A percentile compares a stretch with the other conserved stretches of the same genome.
Evolutionary conservation across 2,113 vertebrate species (phyloP).

Genomic region (Notarius lentiginosus): DNA sequence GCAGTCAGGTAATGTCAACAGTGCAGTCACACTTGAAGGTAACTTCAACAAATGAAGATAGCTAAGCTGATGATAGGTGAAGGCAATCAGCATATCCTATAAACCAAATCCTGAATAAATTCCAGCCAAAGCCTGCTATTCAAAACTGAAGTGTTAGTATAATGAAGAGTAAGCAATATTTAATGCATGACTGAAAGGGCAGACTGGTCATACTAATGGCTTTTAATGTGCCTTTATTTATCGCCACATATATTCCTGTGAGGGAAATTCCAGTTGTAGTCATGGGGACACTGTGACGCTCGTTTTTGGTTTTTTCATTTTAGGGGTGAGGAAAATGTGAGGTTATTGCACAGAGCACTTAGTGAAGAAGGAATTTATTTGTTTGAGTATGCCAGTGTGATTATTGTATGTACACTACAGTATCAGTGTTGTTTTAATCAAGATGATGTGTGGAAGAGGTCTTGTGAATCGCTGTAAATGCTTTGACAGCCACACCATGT

Average conservation of each 20-base stretch:
- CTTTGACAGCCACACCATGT: conserved; percentile 29
- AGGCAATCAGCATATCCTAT: conserved; percentile 28
- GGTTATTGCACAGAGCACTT: conserved; percentile 71
- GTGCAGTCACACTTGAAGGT: background rate
- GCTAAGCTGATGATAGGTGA: background rate
- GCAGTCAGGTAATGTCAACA: background rate
- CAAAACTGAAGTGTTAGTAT: conserved; percentile 21
- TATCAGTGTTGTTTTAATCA: conserved; percentile 54
- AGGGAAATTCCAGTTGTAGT: conserved; percentile 45
- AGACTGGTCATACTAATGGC: conserved; percentile 41
- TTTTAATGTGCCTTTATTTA: conserved; percentile 66
- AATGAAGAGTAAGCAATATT: conserved; percentile 7
- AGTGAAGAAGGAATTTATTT: conserved; percentile 53
- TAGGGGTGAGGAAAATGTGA: conserved; percentile 46
- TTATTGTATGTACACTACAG: conserved; percentile 43
- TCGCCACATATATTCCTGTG: conserved; percentile 57
- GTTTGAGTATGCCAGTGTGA: conserved; percentile 20
- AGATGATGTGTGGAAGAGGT: background rate
- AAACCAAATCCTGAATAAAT: background rate
- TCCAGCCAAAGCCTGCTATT: background rate
- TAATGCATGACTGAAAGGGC: conserved; percentile 13
- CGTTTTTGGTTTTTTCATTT: conserved; percentile 40
- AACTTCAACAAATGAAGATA: background rate
- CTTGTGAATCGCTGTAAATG: conserved; percentile 21
- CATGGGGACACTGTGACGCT: conserved; percentile 8